Base-by-base conservation (phyloP, 2,113 vertebrate genomes). In the Tragelaphus strepsiceros region DNA sequence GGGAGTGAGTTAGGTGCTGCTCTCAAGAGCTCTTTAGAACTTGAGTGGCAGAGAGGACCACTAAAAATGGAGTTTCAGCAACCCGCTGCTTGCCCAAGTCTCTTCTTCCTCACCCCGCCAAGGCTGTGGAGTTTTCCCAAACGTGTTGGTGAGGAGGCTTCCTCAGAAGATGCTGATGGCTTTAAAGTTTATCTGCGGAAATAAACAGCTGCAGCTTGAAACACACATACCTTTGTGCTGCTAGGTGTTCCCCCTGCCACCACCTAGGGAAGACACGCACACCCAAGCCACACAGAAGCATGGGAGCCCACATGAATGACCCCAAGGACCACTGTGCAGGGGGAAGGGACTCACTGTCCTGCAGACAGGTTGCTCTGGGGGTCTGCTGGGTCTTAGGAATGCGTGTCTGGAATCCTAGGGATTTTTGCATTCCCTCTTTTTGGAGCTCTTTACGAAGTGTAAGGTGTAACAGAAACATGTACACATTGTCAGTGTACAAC, bases 131-230 rank as follows among this genome's bases (percentile, higher is more conserved):
- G 78, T 53, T 56, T 56, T 21, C 32, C 30, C 0, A 46, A 71
- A 74, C 43, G 9, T 28, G 51, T 54, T 92, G 6, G 64, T 90
- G 74, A 83, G 54, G 24, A 94, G 84, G 26, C 61, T 58, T 96
- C 94, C 86, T 96, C 17, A 86, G 90, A 95, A 96, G 96, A 91
- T 78, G 81, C 88, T 95, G 95, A 95, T 97, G 95, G 81, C 88
- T 95, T 96, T 89, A 88, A 94, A 94, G 94, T 97, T 97, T 95
- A 96, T 26, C 67, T 91, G 95, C 88, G 88, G 97, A 82, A 86
- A 96, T 74, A 92, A 97, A 96, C 98, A 98, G 97, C 95, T 97
- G 97, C 94, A 94, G 94, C 39, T 96, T 49, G 24, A 91, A 95
- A 39, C 39, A 96, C 82, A 32, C 90, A 88, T 2, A 67, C 51